Evolutionary conservation across 1,140 invertebrate species (phyloP).

Genomic region (Hydropsyche tenuis): DNA sequence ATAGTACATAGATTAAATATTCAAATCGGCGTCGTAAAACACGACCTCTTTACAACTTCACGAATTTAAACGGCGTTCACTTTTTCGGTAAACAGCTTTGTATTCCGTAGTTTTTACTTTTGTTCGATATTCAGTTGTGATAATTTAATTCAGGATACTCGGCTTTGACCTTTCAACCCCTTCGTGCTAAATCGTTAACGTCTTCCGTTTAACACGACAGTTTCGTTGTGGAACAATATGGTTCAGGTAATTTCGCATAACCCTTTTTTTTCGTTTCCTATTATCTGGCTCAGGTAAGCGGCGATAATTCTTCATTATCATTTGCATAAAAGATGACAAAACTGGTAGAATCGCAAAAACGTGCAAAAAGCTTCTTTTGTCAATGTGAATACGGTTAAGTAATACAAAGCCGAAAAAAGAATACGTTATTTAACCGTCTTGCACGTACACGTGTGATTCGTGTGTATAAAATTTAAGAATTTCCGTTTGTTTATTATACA

Average conservation of each 20-base stretch:
- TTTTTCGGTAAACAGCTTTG: neutral
- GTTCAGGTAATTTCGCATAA: slow-evolving; percentile 13
- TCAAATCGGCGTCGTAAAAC: too few relatives aligned
- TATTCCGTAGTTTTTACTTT: neutral
- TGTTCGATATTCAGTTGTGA: neutral
- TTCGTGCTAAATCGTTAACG: neutral
- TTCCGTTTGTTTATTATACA: too few relatives aligned
- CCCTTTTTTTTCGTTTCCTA: neutral
- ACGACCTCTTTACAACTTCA: too few relatives aligned
- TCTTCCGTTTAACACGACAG: slow-evolving; percentile 15
- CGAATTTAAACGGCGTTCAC: too few relatives aligned
- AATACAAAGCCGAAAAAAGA: neutral
- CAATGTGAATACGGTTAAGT: too few relatives aligned
- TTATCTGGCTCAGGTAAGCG: slow-evolving; percentile 10
- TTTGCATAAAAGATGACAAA: slow-evolving; percentile 17
- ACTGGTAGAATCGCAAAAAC: slow-evolving; percentile 17
- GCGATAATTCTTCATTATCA: slow-evolving; percentile 23
- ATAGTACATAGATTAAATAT: too few relatives aligned
- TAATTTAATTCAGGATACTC: slow-evolving; percentile 8
- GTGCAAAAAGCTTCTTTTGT: slow-evolving; percentile 11
- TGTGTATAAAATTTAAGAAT: too few relatives aligned
- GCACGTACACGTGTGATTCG: neutral
- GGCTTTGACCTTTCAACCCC: slow-evolving; percentile 4
- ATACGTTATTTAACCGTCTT: slow-evolving; percentile 27
- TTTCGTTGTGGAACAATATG: neutral